These are phyloP conservation scores for Malacosoma neustria DNA, from an alignment of 2,888 invertebrate species.

Conservation along the genomic window DNA sequence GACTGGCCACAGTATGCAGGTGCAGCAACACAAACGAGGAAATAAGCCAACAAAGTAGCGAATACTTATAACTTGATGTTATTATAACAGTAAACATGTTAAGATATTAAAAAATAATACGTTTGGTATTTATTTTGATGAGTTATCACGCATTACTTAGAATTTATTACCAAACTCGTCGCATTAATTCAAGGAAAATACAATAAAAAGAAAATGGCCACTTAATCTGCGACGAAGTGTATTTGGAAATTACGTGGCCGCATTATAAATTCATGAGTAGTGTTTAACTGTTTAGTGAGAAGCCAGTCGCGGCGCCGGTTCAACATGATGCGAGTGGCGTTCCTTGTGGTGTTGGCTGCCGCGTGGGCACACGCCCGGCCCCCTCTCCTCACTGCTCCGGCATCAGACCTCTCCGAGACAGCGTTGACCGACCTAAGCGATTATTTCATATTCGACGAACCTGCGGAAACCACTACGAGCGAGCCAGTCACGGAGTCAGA, in stretches of 20 bases:
- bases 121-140: too few relatives aligned
- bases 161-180: background rate
- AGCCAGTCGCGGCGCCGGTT: background rate
- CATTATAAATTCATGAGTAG: background rate
- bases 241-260: slow-evolving; percentile 8
- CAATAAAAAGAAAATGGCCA: slow-evolving; percentile 3
- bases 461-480: too few relatives aligned
- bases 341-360: background rate
- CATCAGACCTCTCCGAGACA: background rate
- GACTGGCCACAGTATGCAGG: too few relatives aligned
- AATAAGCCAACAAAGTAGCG: too few relatives aligned
- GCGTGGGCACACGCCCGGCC: background rate
- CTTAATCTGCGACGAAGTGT: slow-evolving; percentile 10
- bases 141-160: background rate
- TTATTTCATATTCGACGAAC: too few relatives aligned
- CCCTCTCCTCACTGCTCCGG: background rate
- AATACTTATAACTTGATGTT: too few relatives aligned
- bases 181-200: slow-evolving; percentile 2
- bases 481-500: too few relatives aligned
- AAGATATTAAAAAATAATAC: too few relatives aligned
- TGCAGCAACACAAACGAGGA: too few relatives aligned
- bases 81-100: too few relatives aligned
- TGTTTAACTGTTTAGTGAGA: background rate
- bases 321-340: background rate
- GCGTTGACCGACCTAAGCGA: too few relatives aligned